Evolutionary conservation across 2,888 invertebrate genomes (phyloP).

Genomic region (Lymantria dispar): DNA sequence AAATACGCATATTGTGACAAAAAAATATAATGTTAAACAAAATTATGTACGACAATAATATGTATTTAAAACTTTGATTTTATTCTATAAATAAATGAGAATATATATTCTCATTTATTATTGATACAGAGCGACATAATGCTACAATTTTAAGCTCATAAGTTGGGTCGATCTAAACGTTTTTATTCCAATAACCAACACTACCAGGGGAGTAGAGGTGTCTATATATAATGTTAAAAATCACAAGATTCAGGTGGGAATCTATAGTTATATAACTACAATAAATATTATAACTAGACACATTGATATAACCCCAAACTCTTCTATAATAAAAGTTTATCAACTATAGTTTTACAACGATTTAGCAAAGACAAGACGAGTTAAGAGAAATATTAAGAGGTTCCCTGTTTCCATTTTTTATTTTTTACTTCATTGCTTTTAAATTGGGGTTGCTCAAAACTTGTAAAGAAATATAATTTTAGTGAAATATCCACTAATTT

Average conservation of each 20-base stretch:
- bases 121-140: conserved; percentile 18
- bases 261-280: conserved; percentile 29
- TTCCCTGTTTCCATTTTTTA: conserved; percentile 59
- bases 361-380: conserved; percentile 49
- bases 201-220: conserved; percentile 15
- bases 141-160: conserved; percentile 34
- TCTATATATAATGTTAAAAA: conserved; percentile 26
- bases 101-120: background rate
- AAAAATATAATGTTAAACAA: too few species aligned
- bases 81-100: background rate
- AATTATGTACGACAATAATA: too few species aligned
- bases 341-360: conserved; percentile 24
- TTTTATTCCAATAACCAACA: conserved; percentile 10
- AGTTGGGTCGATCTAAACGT: conserved; percentile 27
- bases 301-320: conserved; percentile 34
- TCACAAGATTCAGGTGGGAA: conserved; percentile 46
- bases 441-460: conserved; percentile 27
- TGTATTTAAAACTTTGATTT: too few species aligned
- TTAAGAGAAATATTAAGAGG: conserved; percentile 47
- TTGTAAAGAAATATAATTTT: background rate
- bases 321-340: conserved; percentile 22
- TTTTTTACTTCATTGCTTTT: conserved; percentile 25
- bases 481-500: too few species aligned
- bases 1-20: too few species aligned
- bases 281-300: conserved; percentile 33